phyloP scores from a whole-genome alignment of 2,113 vertebrate genomes.

The Orycteropus afer region DNA sequence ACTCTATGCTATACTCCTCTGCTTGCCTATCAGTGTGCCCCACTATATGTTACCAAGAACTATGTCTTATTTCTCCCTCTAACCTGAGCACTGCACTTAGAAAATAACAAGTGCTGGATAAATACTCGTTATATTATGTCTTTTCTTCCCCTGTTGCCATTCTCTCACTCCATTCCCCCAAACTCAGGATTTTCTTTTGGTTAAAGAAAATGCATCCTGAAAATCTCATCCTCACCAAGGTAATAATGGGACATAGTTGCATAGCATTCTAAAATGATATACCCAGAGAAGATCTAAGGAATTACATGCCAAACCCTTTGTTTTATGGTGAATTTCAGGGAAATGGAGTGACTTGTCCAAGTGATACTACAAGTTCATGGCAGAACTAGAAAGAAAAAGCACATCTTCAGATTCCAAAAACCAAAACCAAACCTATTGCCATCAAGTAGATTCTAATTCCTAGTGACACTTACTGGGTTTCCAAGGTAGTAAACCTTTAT shows the following conservation, averaged over 20 bases:
- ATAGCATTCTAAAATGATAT: not conserved
- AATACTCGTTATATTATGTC: not conserved
- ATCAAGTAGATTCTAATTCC: no score
- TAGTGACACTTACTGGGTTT: no score
- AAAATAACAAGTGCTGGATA: not conserved
- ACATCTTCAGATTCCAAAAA: not conserved
- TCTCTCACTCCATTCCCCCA: not conserved
- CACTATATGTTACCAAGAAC: not conserved
- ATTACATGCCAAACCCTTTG: not conserved
- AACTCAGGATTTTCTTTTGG: not conserved
- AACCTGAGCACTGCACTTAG: not conserved
- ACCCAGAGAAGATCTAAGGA: not conserved
- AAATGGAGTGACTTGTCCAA: not conserved
- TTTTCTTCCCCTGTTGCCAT: not conserved
- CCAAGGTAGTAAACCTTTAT: no score
- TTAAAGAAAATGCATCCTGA: constrained; percentile 27
- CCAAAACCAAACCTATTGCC: no score
- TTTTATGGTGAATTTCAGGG: not conserved
- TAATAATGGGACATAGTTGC: not conserved
- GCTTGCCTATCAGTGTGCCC: not conserved
- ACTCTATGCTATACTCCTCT: not conserved
- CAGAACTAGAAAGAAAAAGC: not conserved
- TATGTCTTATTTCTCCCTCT: not conserved
- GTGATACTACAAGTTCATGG: not conserved
- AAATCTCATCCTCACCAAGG: not conserved